Evolutionary conservation across 1,140 invertebrate species (phyloP).

Genomic region (Cheumatopsyche charites): DNA sequence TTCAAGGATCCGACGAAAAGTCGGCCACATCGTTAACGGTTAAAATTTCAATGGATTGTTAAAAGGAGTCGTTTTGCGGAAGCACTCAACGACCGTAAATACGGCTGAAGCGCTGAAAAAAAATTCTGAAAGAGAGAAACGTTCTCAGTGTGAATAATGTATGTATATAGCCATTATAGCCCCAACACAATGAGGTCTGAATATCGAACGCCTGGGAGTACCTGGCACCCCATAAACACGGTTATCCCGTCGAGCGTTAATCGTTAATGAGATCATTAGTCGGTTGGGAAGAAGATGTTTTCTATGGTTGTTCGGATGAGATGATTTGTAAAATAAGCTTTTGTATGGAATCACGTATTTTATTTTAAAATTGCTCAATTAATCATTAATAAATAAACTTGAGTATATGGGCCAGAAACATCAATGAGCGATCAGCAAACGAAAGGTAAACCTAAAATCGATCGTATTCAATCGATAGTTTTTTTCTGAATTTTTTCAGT

Average conservation of each 20-base stretch:
- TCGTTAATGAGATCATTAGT: constrained; percentile 49
- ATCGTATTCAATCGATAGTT: no score
- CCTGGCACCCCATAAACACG: not conserved
- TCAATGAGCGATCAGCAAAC: no score
- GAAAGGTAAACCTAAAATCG: no score
- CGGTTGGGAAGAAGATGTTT: constrained; percentile 42
- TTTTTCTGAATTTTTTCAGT: no score
- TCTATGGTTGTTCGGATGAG: constrained; percentile 42
- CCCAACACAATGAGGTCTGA: not conserved
- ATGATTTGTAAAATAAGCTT: constrained; percentile 21
- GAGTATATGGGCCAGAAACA: no score
- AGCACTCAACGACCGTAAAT: not conserved
- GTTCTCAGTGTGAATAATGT: not conserved
- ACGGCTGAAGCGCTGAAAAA: not conserved
- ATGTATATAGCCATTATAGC: no score
- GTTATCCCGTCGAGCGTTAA: constrained; percentile 41
- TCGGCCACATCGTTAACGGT: constrained; percentile 46
- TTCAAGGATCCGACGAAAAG: constrained; percentile 31
- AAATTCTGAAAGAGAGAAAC: not conserved
- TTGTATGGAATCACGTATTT: no score
- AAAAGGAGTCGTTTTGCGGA: constrained; percentile 41
- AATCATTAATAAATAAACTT: no score
- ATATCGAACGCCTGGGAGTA: constrained; percentile 1
- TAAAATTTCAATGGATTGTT: constrained; percentile 42
- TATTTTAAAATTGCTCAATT: no score